phyloP scores from a whole-genome alignment of 2,797 vertebrate genomes.

The Stomatorhinus walkeri region DNA sequence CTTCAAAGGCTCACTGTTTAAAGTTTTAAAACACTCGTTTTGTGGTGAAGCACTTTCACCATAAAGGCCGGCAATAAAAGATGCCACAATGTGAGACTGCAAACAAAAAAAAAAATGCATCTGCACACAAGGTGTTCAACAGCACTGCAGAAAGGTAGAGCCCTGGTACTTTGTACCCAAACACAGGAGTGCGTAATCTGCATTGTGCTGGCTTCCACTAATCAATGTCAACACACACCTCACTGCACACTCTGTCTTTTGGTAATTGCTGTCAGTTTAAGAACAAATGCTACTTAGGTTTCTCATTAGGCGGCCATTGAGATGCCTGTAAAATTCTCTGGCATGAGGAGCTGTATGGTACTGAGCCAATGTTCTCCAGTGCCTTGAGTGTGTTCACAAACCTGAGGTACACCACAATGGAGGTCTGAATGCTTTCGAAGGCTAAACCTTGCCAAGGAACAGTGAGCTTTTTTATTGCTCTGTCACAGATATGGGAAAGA shows the following conservation, averaged over 20 bases:
- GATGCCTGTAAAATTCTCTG: neutral
- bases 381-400: neutral
- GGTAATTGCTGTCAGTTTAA: constrained; percentile 4
- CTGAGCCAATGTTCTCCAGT: neutral
- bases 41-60: neutral
- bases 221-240: constrained; percentile 6
- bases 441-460: neutral
- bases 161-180: neutral
- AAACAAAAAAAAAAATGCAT: neutral
- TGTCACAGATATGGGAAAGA: neutral
- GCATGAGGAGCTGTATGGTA: neutral
- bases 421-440: neutral
- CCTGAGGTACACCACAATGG: neutral
- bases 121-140: neutral
- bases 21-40: neutral
- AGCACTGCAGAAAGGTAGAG: neutral
- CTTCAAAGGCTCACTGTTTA: neutral
- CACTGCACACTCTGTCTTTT: neutral
- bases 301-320: constrained; percentile 4
- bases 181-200: constrained; percentile 6
- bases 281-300: neutral
- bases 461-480: neutral
- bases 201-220: neutral
- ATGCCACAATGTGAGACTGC: neutral
- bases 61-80: neutral